Evolutionary conservation across 2,888 invertebrate species (phyloP).

Genomic region (Chirona hameri): DNA sequence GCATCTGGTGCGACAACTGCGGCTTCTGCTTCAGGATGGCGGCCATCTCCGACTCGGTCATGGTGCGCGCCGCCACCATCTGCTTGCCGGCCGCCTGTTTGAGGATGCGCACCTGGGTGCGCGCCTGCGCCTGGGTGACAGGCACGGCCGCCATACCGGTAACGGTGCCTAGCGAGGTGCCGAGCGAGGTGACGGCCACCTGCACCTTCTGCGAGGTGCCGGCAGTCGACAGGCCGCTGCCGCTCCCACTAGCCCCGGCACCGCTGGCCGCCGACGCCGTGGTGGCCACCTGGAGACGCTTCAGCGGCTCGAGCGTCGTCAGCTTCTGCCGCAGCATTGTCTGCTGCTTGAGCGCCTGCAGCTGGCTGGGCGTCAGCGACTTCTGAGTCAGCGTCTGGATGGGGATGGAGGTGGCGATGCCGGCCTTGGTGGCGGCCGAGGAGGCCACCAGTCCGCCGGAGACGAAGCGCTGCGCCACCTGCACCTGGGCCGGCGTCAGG

Average conservation of each 20-base stretch:
- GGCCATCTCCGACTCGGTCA: slow-evolving; percentile 58
- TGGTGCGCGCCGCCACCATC: slow-evolving; percentile 45
- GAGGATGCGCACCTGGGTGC: slow-evolving; percentile 38
- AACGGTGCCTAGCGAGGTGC: not conserved
- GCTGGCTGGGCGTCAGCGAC: slow-evolving; percentile 35
- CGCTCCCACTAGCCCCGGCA: slow-evolving; percentile 4
- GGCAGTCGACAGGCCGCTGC: slow-evolving; percentile 33
- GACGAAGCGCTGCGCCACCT: slow-evolving; percentile 39
- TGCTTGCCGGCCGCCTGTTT: slow-evolving; percentile 38
- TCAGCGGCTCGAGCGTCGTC: slow-evolving; percentile 22
- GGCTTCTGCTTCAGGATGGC: slow-evolving; percentile 52
- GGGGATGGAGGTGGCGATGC: slow-evolving; percentile 32
- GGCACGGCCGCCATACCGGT: slow-evolving; percentile 32
- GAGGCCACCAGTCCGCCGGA: slow-evolving; percentile 31
- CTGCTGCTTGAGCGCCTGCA: slow-evolving; percentile 42
- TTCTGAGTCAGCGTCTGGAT: slow-evolving; percentile 39
- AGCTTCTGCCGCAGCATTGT: slow-evolving; percentile 47
- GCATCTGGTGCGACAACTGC: slow-evolving; percentile 45
- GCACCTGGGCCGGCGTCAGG: slow-evolving; percentile 41
- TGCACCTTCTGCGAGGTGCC: slow-evolving; percentile 45
- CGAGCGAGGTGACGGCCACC: slow-evolving; percentile 45
- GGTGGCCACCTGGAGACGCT: slow-evolving; percentile 45
- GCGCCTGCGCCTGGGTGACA: slow-evolving; percentile 36
- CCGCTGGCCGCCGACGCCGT: slow-evolving; percentile 28
- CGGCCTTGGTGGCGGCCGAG: slow-evolving; percentile 44